Conservation (phyloP, 37 sponge, comb jelly and placozoan species). For the Hormiphora californensis region DNA sequence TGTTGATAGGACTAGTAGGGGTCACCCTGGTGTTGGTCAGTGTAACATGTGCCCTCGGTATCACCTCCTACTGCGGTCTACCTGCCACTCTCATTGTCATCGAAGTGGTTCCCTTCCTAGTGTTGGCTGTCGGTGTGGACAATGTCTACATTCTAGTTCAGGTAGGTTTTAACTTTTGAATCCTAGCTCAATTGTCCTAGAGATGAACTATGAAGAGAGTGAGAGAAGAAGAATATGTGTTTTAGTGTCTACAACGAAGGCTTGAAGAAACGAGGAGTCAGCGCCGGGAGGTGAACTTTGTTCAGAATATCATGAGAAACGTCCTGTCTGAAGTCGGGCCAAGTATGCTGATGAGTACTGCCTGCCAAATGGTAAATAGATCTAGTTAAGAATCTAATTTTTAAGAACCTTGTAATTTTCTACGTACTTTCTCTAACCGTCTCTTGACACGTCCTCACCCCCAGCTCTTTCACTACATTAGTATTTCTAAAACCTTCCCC, state of each 20-base stretch:
- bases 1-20: constrained; percentile 68
- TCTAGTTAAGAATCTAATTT: background rate
- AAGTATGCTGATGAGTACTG: background rate
- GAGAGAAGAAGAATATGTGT: background rate
- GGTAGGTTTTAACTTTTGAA: background rate
- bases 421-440: no score
- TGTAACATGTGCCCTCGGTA: constrained; percentile 67
- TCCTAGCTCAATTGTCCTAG: no score
- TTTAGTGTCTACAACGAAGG: background rate
- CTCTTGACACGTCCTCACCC: no score
- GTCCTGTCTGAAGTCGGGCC: background rate
- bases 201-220: no score
- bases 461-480: no score
- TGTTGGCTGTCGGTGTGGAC: constrained; percentile 92
- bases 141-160: constrained; percentile 90
- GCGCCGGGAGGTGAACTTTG: background rate
- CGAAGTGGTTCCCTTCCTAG: constrained; percentile 93
- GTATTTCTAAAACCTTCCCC: no score
- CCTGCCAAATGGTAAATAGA: background rate
- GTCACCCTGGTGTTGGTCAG: constrained; percentile 74
- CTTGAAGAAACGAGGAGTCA: background rate
- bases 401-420: no score
- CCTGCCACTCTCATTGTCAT: constrained; percentile 70
- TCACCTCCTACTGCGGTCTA: constrained; percentile 63
- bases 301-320: background rate